Evolutionary conservation across 2,888 invertebrate species (phyloP).

Genomic region (Litoditis marina): DNA sequence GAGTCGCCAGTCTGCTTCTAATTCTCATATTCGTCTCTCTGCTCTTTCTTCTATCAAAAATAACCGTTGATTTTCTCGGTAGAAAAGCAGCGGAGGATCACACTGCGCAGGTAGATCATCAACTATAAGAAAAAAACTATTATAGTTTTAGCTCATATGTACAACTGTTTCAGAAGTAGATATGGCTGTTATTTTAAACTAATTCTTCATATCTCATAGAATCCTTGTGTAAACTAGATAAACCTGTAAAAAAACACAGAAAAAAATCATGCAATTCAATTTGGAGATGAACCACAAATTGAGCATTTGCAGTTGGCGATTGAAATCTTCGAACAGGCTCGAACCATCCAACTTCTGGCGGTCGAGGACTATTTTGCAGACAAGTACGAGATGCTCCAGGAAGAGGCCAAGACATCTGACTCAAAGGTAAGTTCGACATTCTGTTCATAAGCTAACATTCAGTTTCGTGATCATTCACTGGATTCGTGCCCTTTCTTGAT

Average conservation of each 20-base stretch:
- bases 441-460: no score
- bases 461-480: no score
- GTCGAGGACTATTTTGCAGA: constrained; percentile 61
- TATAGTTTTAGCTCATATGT: no score
- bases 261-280: no score
- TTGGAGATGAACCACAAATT: no score
- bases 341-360: constrained; percentile 63
- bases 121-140: background rate
- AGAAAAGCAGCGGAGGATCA: constrained; percentile 28
- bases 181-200: no score
- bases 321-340: constrained; percentile 64
- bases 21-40: constrained; percentile 2
- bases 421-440: constrained; percentile 21
- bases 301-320: constrained; percentile 53
- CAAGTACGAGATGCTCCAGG: constrained; percentile 48
- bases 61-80: constrained; percentile 20
- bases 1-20: constrained; percentile 16
- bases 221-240: no score
- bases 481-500: no score
- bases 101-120: constrained; percentile 14
- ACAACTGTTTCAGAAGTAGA: no score
- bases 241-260: no score
- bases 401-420: constrained; percentile 17
- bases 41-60: constrained; percentile 23
- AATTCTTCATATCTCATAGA: no score